Percentiles rank a stretch among this genome's conserved stretches.
Evolutionary conservation across 2,113 vertebrate genomes (phyloP).

Genomic region (Lanius collurio): DNA sequence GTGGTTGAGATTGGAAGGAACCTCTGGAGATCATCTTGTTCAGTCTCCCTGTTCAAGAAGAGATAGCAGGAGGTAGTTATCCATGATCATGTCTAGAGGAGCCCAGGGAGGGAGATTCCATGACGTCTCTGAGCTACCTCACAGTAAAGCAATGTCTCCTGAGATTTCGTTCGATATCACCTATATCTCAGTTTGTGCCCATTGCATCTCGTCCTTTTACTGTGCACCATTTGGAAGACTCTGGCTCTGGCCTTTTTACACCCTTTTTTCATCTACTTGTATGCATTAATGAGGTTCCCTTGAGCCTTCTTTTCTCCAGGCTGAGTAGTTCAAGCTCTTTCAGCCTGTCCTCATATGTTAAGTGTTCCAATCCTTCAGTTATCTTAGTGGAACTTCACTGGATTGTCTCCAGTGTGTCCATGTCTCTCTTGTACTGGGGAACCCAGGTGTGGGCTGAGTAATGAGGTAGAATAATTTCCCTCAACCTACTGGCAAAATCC

Average conservation of each 20-base stretch:
- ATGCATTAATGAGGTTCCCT: not conserved
- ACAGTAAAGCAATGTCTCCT: not conserved
- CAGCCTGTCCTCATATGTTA: not conserved
- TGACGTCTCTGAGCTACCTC: not conserved
- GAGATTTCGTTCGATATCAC: accelerated
- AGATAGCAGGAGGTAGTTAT: not conserved
- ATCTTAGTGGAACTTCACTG: not conserved
- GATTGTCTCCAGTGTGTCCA: not conserved
- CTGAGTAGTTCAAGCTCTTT: not conserved
- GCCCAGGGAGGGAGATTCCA: not conserved
- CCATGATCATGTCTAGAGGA: not conserved
- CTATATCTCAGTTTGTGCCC: not conserved
- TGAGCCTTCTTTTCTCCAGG: not conserved
- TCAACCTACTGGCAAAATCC: not conserved
- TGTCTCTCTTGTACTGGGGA: not conserved
- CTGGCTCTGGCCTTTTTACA: not conserved
- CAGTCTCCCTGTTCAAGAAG: not conserved
- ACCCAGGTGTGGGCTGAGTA: not conserved
- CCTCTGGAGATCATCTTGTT: not conserved
- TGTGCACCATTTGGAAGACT: not conserved
- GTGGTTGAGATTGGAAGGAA: not conserved
- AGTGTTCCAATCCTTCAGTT: not conserved
- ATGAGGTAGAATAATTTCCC: not conserved
- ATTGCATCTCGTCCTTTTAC: not conserved
- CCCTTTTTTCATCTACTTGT: not conserved